Conservation (phyloP, 1,140 invertebrate genomes). For the Drosophila ohnishii region DNA sequence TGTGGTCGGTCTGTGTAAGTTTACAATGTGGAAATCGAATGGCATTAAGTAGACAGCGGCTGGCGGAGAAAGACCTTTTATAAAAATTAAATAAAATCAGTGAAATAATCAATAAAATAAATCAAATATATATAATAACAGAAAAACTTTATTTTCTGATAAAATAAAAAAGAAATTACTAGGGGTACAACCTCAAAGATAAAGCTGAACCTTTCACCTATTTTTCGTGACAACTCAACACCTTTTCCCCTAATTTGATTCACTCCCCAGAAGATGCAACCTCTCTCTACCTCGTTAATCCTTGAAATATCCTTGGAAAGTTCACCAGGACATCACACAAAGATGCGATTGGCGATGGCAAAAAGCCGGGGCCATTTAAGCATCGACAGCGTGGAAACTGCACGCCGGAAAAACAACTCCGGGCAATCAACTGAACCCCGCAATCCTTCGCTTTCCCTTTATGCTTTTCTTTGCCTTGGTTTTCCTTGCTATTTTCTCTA, state of each 20-base stretch:
- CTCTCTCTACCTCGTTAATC: neutral
- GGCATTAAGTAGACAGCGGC: neutral
- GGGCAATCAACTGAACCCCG: constrained; percentile 49
- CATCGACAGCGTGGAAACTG: constrained; percentile 86
- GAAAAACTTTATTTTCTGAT: neutral
- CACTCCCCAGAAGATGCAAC: neutral
- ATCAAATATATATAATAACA: no score
- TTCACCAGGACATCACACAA: neutral
- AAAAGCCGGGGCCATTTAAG: constrained; percentile 80
- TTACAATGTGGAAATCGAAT: neutral
- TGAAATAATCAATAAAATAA: no score
- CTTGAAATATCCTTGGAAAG: constrained; percentile 6
- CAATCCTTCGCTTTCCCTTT: neutral
- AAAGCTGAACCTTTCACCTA: no score
- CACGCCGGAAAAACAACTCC: constrained; percentile 56
- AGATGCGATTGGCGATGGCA: neutral
- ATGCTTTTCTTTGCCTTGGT: constrained; percentile 2
- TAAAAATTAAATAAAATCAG: neutral
- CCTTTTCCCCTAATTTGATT: neutral
- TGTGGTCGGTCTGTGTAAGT: neutral
- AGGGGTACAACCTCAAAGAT: neutral
- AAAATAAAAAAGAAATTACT: no score
- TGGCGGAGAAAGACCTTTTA: neutral
- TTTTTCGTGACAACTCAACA: neutral
- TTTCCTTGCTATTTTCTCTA: constrained; percentile 1